These are phyloP conservation scores for Brotula barbata DNA, from an alignment of 2,797 vertebrate genomes.

Conservation along the genomic window DNA sequence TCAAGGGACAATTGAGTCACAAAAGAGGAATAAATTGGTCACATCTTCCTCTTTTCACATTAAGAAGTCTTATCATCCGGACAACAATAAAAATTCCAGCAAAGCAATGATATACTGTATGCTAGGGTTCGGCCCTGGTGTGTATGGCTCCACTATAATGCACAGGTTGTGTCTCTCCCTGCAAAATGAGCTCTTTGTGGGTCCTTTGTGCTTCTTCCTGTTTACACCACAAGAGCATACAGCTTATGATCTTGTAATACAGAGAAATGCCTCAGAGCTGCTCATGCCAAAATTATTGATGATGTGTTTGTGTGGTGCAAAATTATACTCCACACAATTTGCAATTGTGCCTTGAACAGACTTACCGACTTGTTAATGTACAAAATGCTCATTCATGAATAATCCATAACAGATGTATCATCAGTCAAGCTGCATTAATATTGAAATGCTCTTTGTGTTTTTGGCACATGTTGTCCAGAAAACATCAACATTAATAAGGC, in stretches of 20 bases:
- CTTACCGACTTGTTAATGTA: constrained; percentile 11
- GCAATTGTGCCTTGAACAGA: constrained; percentile 13
- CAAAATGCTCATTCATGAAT: constrained; percentile 17
- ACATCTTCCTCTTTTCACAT: constrained; percentile 29
- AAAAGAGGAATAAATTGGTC: constrained; percentile 5
- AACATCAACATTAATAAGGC: no score
- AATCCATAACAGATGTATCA: background rate
- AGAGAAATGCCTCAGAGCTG: background rate
- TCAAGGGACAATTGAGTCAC: constrained; percentile 21
- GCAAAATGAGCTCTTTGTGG: no score
- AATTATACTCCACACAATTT: constrained; percentile 17
- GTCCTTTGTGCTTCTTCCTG: no score
- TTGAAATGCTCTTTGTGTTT: background rate
- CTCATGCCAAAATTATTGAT: constrained; percentile 2
- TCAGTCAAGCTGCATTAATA: background rate
- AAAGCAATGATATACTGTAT: no score
- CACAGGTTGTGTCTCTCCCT: no score
- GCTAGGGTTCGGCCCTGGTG: no score
- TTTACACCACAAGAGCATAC: background rate
- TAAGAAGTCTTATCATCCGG: constrained; percentile 14
- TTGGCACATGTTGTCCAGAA: background rate
- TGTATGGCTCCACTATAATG: no score
- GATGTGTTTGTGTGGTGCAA: constrained; percentile 18
- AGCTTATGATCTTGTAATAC: constrained; percentile 4
- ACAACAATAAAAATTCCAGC: constrained; percentile 7